Base-by-base conservation (phyloP, 2,797 vertebrate genomes). In the Onychomys leucogaster region DNA sequence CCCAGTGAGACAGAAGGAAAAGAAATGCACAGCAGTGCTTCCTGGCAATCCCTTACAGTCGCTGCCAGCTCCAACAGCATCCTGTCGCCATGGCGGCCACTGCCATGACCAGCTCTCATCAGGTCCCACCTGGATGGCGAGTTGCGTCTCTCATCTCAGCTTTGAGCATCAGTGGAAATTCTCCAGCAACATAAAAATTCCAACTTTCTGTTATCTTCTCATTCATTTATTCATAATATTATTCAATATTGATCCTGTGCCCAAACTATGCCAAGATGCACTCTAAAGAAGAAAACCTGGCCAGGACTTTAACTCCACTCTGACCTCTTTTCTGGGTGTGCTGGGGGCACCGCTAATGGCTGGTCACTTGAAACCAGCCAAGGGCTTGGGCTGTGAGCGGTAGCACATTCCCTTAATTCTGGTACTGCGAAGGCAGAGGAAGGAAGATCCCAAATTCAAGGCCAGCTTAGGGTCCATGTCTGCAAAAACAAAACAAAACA, bases 111-210 rank as follows among this genome's bases (percentile, higher is more conserved):
- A 34, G 9, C 46, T 85, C 63, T 73, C 63, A 67, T 41, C 67
- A 82, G 92, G 19, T 6, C 13, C 34, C 34, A 71, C 61, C 61
- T 49, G 61, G 11, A n/a, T 34, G 29, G 8, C 73, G 84, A 87
- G 41, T 9, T 43, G 1, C 5, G 27, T 41, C 46, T 49, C 52
- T 91, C 34, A 83, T 71, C 37, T 94, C 61, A 55, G 13, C 63
- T 95, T 87, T 89, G 55, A 21, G 43, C 59, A 93, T 90, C 41
- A 76, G 73, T 41, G 67, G 63, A 89, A 86, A 63, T 91, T 94
- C 77, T 71, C 55, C 84, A 61, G n/a, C 46, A 34, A 91, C 49
- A 95, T 49, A 63, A 89, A 95, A 69, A 86, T 27, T 46, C 46
- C 29, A 78, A 76, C 55, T 37, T 86, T 63, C 83, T 75, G 46